These are phyloP conservation scores for Pogonophryne albipinna DNA, from an alignment of 2,797 vertebrate genomes.

Conservation along the genomic window DNA sequence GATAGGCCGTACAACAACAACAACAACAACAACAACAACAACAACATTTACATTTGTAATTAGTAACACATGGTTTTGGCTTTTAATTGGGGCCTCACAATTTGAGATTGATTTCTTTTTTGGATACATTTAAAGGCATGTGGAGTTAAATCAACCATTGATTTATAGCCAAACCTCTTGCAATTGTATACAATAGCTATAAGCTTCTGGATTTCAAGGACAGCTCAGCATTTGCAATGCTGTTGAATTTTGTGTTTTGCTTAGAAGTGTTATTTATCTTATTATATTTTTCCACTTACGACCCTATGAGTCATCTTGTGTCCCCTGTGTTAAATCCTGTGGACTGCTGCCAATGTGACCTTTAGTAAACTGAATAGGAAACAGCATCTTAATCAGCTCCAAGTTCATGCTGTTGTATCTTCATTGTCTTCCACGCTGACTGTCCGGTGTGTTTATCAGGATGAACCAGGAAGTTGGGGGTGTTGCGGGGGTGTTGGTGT, in stretches of 20 bases:
- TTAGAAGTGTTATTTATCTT: not conserved
- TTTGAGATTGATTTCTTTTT: no score
- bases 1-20: no score
- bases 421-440: conserved; percentile 32
- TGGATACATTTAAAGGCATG: no score
- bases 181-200: not conserved
- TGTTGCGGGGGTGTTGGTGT: conserved; percentile 40
- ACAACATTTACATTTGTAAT: no score
- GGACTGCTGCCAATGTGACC: not conserved
- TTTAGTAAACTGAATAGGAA: conserved; percentile 1
- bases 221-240: no score
- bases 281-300: not conserved
- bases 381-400: conserved; percentile 11
- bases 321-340: not conserved
- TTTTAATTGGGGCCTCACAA: no score
- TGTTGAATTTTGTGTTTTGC: no score
- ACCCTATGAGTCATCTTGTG: not conserved
- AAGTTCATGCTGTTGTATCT: conserved; percentile 32
- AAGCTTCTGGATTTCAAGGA: no score
- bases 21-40: no score
- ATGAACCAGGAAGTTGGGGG: conserved; percentile 60
- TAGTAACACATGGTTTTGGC: no score
- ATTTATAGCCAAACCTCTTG: not conserved
- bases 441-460: conserved; percentile 58
- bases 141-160: not conserved